phyloP scores from a whole-genome alignment of 2,797 vertebrate species.

The Psittacula derbiana region DNA sequence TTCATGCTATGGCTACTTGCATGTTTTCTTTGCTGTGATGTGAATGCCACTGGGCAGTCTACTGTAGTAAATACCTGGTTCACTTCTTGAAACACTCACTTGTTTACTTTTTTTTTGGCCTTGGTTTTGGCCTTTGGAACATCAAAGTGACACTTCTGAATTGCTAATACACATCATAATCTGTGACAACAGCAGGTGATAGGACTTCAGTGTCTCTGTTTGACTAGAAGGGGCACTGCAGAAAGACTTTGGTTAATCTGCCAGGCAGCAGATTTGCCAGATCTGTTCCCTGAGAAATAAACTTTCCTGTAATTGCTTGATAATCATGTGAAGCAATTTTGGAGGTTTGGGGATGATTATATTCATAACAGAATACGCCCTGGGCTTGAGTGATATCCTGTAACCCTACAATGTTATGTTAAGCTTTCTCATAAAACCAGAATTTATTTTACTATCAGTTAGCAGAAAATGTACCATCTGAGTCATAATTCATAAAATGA shows the following conservation, averaged over 20 bases:
- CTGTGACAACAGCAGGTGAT: not conserved
- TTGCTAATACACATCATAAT: not conserved
- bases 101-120: not conserved
- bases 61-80: not conserved
- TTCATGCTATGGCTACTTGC: not conserved
- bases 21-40: not conserved
- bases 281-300: not conserved
- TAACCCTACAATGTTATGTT: not conserved
- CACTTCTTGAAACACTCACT: not conserved
- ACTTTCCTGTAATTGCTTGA: not conserved
- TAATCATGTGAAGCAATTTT: not conserved
- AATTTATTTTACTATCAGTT: not conserved
- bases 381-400: not conserved
- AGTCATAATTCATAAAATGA: not conserved
- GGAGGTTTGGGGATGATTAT: not conserved
- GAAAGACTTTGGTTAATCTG: not conserved
- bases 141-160: not conserved
- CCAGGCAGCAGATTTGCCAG: not conserved
- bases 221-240: not conserved
- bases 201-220: not conserved
- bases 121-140: not conserved
- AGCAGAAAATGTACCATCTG: not conserved
- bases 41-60: not conserved
- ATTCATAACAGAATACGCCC: not conserved
- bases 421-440: not conserved